Conservation (phyloP, 2,888 invertebrate species). For the Caenorhabditis doughertyi region DNA sequence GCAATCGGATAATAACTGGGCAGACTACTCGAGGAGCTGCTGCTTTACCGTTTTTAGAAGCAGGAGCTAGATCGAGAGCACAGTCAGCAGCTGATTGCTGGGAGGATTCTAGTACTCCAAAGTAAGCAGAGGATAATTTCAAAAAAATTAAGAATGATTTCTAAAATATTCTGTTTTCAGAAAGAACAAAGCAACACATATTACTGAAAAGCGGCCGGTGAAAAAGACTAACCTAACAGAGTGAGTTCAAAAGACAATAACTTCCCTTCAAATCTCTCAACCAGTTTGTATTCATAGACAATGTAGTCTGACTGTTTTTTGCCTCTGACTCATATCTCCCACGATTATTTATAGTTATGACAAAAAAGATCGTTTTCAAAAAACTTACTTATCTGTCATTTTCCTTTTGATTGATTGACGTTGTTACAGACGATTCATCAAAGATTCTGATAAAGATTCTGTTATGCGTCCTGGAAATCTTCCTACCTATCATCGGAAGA, state of each 20-base stretch:
- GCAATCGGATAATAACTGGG: constrained; percentile 35
- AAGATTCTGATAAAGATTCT: constrained; percentile 41
- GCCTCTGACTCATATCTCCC: background rate
- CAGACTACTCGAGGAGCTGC: constrained; percentile 31
- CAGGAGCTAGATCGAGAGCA: constrained; percentile 33
- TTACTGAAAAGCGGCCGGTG: constrained; percentile 46
- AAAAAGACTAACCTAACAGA: constrained; percentile 52
- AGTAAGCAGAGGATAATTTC: too few relatives aligned
- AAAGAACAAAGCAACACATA: constrained; percentile 56
- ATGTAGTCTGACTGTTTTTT: background rate
- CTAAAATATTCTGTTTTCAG: background rate
- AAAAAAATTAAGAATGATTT: background rate
- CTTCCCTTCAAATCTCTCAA: background rate
- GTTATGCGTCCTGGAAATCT: constrained; percentile 39
- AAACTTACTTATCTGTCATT: constrained; percentile 15
- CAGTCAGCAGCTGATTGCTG: constrained; percentile 39
- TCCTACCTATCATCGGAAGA: constrained; percentile 44
- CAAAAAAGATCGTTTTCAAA: constrained; percentile 18
- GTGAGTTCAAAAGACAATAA: constrained; percentile 19
- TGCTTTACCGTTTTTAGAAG: constrained; percentile 47
- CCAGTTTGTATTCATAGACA: background rate
- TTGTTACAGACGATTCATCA: constrained; percentile 48
- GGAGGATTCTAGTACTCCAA: constrained; percentile 17
- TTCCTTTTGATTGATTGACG: background rate
- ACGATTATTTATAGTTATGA: constrained; percentile 15